Percentiles rank a stretch among this genome's conserved stretches.
These are phyloP conservation scores for Drosophila formosana DNA, from an alignment of 2,888 invertebrate species.

Conservation along the genomic window DNA sequence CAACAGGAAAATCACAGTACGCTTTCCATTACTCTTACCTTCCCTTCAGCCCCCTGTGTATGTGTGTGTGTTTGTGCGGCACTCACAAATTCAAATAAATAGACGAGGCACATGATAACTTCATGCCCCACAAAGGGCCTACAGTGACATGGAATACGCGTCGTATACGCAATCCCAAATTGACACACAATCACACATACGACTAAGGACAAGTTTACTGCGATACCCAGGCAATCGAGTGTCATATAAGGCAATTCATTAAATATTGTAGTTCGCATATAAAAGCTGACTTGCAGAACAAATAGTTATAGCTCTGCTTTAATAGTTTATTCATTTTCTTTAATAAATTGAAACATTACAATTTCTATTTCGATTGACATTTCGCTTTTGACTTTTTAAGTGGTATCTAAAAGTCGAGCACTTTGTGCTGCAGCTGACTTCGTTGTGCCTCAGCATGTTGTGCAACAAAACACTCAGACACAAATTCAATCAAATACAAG, in stretches of 20 bases:
- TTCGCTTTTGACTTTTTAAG: not conserved
- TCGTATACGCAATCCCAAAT: slow-evolving; percentile 22
- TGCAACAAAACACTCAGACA: slow-evolving; percentile 38
- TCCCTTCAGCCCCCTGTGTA: not conserved
- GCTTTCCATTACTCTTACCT: slow-evolving; percentile 7
- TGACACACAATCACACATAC: not conserved
- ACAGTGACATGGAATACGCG: slow-evolving; percentile 11
- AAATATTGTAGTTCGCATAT: not conserved
- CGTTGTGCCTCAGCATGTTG: slow-evolving; percentile 56
- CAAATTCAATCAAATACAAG: slow-evolving; percentile 72
- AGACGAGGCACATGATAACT: slow-evolving; percentile 52
- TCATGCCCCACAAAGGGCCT: slow-evolving; percentile 33
- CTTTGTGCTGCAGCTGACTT: not conserved
- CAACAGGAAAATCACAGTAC: slow-evolving; percentile 3
- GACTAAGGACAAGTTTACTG: slow-evolving; percentile 14
- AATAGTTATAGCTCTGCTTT: too few species aligned
- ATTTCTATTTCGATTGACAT: not conserved
- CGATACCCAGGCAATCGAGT: slow-evolving; percentile 15
- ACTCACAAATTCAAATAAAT: slow-evolving; percentile 49
- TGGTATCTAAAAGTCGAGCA: slow-evolving; percentile 4
- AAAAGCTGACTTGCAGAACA: not conserved
- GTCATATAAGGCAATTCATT: too few species aligned
- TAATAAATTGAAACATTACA: too few species aligned
- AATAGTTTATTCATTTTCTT: too few species aligned
- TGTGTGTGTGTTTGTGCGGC: not conserved